Conservation (phyloP, 2,113 vertebrate species). For the Tetrax tetrax region DNA sequence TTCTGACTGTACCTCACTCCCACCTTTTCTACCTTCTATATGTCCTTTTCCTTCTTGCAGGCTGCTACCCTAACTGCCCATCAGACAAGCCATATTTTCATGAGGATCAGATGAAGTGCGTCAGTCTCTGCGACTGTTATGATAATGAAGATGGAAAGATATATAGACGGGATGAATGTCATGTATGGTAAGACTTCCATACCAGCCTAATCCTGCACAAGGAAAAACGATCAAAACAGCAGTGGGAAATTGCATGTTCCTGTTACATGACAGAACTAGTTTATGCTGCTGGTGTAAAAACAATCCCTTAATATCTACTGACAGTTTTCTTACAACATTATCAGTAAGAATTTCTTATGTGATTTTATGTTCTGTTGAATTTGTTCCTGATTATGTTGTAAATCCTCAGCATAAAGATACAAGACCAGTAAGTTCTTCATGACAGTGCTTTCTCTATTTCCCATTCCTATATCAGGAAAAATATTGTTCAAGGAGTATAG, state of each 20-base stretch:
- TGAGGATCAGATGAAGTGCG: slow-evolving; percentile 87
- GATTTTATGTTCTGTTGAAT: background rate
- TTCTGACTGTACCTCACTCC: background rate
- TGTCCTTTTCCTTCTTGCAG: slow-evolving; percentile 53
- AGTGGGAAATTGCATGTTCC: background rate
- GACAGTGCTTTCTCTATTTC: background rate
- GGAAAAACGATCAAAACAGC: background rate
- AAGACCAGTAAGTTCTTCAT: background rate
- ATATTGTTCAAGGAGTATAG: background rate
- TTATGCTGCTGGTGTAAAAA: background rate
- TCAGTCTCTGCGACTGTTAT: slow-evolving; percentile 79
- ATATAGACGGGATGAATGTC: slow-evolving; percentile 79
- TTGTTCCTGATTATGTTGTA: background rate
- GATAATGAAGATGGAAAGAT: slow-evolving; percentile 63
- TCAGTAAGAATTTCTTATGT: background rate
- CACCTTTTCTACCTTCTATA: background rate
- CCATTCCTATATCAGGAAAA: background rate
- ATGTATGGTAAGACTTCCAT: slow-evolving; percentile 77
- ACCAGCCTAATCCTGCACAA: background rate
- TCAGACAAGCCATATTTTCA: slow-evolving; percentile 82
- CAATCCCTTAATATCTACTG: background rate
- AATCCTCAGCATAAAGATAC: background rate
- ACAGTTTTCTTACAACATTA: background rate
- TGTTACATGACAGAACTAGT: background rate
- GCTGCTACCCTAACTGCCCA: slow-evolving; percentile 91